Evolutionary conservation across 2,113 vertebrate genomes (phyloP).

Genomic region (Semnornis frantzii): DNA sequence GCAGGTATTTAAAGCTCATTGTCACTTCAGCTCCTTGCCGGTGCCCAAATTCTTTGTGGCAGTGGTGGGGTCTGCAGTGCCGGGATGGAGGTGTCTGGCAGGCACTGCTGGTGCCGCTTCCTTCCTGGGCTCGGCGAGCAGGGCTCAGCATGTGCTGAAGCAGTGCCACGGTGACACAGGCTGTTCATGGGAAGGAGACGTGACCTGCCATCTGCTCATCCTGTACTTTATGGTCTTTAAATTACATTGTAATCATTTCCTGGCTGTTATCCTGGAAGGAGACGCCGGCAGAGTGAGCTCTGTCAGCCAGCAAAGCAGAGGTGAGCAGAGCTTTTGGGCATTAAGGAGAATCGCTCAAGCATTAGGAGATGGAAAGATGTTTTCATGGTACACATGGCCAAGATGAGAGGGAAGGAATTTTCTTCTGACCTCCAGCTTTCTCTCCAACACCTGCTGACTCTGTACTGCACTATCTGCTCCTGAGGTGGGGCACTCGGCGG

Average conservation of each 20-base stretch:
- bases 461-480: neutral
- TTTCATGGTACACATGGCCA: neutral
- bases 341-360: slow-evolving; percentile 34
- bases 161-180: slow-evolving; percentile 13
- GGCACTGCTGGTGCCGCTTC: neutral
- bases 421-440: neutral
- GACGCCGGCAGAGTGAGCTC: neutral
- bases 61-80: slow-evolving; percentile 7
- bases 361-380: neutral
- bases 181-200: neutral
- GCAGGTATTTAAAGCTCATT: slow-evolving; percentile 64
- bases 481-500: neutral
- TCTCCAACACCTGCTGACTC: neutral
- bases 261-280: slow-evolving; percentile 62
- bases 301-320: slow-evolving; percentile 23
- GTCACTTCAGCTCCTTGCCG: slow-evolving; percentile 47
- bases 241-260: slow-evolving; percentile 60
- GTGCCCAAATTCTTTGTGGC: slow-evolving; percentile 33
- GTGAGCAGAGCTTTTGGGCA: slow-evolving; percentile 28
- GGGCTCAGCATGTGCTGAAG: neutral
- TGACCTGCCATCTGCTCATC: slow-evolving; percentile 64
- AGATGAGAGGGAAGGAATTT: neutral
- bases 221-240: slow-evolving; percentile 41
- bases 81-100: neutral
- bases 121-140: neutral